Evolutionary conservation across 1,140 invertebrate species (phyloP).

Genomic region (Drosophila bifasciata): DNA sequence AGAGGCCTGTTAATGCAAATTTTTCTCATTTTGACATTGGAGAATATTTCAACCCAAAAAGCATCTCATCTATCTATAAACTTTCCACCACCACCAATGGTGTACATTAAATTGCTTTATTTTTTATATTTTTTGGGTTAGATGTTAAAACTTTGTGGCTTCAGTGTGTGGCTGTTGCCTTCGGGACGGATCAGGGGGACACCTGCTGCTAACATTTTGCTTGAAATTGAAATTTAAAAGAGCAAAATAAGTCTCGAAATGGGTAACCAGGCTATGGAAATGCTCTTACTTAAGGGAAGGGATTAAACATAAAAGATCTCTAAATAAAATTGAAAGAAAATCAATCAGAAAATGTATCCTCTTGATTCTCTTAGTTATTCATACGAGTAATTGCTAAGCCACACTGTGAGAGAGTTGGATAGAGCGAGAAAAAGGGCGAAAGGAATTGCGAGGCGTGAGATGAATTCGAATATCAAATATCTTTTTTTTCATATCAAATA

Average conservation of each 20-base stretch:
- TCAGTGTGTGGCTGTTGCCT: slow-evolving; percentile 16
- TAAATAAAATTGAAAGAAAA: background rate
- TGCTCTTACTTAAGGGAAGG: background rate
- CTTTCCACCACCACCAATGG: slow-evolving; percentile 68
- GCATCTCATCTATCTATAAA: slow-evolving; percentile 39
- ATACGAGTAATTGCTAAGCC: too few relatives aligned
- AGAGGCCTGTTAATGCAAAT: slow-evolving; percentile 66
- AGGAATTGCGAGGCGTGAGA: too few relatives aligned
- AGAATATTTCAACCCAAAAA: slow-evolving; percentile 71
- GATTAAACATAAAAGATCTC: too few relatives aligned
- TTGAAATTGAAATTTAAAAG: slow-evolving; percentile 73
- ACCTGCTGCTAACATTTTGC: slow-evolving; percentile 79
- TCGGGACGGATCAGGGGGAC: slow-evolving; percentile 47
- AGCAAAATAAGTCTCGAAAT: slow-evolving; percentile 38
- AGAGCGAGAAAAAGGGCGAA: too few relatives aligned
- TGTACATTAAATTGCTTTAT: slow-evolving; percentile 82
- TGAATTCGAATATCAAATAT: background rate
- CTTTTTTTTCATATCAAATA: background rate
- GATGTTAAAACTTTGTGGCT: slow-evolving; percentile 4
- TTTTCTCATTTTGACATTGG: slow-evolving; percentile 76
- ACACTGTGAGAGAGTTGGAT: too few relatives aligned
- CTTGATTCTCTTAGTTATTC: too few relatives aligned
- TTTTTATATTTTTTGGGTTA: slow-evolving; percentile 34
- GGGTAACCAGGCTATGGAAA: background rate
- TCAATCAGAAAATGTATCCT: background rate